Evolutionary conservation across 2,113 vertebrate genomes (phyloP).

Genomic region (Spea bombifrons): DNA sequence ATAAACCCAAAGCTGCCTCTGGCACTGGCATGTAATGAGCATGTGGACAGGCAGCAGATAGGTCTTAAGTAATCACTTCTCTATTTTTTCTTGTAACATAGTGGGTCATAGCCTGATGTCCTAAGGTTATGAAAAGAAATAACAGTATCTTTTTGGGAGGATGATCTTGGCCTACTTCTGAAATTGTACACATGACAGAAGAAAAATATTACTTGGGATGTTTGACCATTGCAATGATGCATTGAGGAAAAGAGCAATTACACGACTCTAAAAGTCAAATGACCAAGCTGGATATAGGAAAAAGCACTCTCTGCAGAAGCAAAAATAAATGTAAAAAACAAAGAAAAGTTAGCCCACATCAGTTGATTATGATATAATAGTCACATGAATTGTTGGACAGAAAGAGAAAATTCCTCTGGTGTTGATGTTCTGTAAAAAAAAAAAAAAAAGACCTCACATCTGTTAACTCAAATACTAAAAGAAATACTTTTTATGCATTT

Average conservation of each 20-base stretch:
- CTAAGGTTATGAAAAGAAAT: neutral
- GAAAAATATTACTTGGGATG: neutral
- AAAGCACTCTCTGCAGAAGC: conserved; percentile 16
- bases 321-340: neutral
- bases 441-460: conserved; percentile 30
- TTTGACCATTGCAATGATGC: no score
- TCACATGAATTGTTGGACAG: conserved; percentile 45
- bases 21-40: neutral
- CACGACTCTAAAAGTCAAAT: neutral
- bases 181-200: neutral
- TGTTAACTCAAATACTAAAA: conserved; percentile 32
- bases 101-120: neutral
- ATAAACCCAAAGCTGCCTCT: neutral
- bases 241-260: neutral
- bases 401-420: conserved; percentile 40
- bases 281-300: neutral
- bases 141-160: no score
- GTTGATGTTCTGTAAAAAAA: conserved; percentile 20
- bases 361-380: conserved; percentile 48
- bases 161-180: no score
- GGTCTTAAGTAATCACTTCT: neutral
- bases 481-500: neutral
- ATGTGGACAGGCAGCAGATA: neutral
- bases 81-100: neutral
- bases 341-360: conserved; percentile 13